Conservation (phyloP, 1,140 invertebrate genomes). For the Solenopsis fugax region DNA sequence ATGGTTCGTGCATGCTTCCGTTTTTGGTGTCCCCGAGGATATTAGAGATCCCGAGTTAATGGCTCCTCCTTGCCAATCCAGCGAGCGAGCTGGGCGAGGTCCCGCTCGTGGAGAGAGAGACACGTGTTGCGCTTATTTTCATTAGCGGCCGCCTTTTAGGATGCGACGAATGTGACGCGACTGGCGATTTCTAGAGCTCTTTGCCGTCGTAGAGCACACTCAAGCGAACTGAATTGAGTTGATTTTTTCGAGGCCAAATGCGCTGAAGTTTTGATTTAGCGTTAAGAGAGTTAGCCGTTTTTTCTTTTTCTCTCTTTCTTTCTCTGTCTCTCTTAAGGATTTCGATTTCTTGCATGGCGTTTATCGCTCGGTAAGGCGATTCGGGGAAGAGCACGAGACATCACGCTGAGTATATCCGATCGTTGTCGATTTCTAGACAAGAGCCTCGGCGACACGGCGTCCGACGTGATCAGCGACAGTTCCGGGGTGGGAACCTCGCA, state of each 20-base stretch:
- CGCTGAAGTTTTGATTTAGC: constrained; percentile 56
- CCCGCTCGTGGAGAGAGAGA: background rate
- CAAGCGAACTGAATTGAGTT: constrained; percentile 36
- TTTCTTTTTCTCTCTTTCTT: constrained; percentile 37
- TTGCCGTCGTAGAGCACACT: constrained; percentile 46
- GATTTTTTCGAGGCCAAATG: constrained; percentile 20
- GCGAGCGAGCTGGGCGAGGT: background rate
- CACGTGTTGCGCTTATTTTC: constrained; percentile 35
- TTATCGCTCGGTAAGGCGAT: constrained; percentile 58
- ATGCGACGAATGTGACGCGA: constrained; percentile 49
- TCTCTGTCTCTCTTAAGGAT: constrained; percentile 21
- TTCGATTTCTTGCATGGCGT: constrained; percentile 68
- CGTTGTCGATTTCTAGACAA: constrained; percentile 90
- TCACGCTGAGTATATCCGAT: constrained; percentile 36
- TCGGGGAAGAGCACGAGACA: constrained; percentile 18
- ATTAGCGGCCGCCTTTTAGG: constrained; percentile 36
- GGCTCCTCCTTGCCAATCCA: constrained; percentile 15
- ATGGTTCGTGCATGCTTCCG: constrained; percentile 67
- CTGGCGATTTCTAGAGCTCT: constrained; percentile 51
- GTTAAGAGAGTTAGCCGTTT: constrained; percentile 48
- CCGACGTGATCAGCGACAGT: constrained; percentile 96
- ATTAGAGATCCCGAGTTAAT: constrained; percentile 53
- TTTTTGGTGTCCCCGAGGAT: constrained; percentile 60
- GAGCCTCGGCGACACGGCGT: constrained; percentile 92
- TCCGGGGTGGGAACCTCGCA: constrained; percentile 95